Evolutionary conservation across 2,113 vertebrate genomes (phyloP).

Genomic region (Hemicordylus capensis): DNA sequence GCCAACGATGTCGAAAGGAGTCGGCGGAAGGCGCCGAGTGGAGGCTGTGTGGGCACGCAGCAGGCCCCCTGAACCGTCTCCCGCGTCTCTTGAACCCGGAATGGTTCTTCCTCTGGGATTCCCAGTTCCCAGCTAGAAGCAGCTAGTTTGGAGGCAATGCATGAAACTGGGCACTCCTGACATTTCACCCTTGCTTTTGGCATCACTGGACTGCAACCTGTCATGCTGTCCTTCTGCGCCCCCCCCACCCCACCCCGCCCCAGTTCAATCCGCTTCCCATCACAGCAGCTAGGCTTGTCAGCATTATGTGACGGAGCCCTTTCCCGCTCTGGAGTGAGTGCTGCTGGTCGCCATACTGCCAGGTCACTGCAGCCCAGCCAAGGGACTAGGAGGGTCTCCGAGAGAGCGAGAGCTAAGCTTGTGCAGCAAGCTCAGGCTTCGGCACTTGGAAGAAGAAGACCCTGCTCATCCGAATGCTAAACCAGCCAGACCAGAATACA

Average conservation of each 20-base stretch:
- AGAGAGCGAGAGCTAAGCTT: background rate
- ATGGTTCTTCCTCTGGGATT: background rate
- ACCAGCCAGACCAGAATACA: no score
- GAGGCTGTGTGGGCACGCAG: background rate
- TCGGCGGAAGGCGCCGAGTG: background rate
- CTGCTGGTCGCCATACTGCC: no score
- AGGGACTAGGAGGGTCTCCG: background rate
- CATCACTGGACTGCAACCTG: background rate
- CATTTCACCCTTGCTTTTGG: background rate
- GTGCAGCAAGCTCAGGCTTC: no score
- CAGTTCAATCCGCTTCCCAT: background rate
- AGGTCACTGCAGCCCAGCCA: background rate
- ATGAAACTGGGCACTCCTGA: background rate
- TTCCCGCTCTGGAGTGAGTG: background rate
- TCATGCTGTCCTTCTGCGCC: background rate
- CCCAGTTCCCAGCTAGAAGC: background rate
- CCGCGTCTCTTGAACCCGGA: background rate
- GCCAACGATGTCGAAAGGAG: constrained; percentile 14
- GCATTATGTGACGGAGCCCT: background rate
- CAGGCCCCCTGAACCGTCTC: background rate
- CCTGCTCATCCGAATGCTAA: no score
- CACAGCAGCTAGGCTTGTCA: background rate
- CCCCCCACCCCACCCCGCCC: no score
- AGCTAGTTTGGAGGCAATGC: background rate
- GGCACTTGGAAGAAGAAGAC: no score